Evolutionary conservation across 2,113 vertebrate genomes (phyloP), one percentile per base, ranked within the genome.

Genomic region (Polyodon spathula): DNA sequence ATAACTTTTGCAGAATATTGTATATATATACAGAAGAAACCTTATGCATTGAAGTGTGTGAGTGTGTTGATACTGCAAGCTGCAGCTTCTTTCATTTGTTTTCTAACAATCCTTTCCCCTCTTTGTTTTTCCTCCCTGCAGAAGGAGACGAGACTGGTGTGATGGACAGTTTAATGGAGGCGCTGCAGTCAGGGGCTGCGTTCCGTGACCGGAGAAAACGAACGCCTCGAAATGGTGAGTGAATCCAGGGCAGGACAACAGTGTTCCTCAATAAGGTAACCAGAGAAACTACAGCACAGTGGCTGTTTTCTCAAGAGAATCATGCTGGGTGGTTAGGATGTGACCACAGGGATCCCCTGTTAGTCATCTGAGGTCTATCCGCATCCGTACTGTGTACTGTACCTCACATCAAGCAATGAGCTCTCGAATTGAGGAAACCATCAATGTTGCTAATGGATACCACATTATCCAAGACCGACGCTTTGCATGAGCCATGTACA

Each of bases 121-220:
- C 12, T 52, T 70, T 37, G 12, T 5, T 53, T 50, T 40, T 27
- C 14, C n/a, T 63, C 1, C 68, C 77, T 59, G 8, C 87, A 99
- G 96, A 98, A 71, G 96, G 96, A 67, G 93, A 97, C 62, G 95
- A 97, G 82, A 99, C 92, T 0, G 96, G 96, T 11, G 95, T 99
- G 80, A 99, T 99, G 95, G 96, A 99, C 82, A 96, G 92, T 58
- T 81, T 98, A 73, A 92, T 99, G 72, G 95, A 99, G 73, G 95
- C 96, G 56, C 75, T 99, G 62, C 94, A 98, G 71, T 97, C 96
- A 2, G 96, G 96, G 73, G 96, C 92, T n/a, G 95, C 95, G 0
- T 99, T 99, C 88, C 78, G 96, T 41, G 94, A 98, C 80, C 89
- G 96, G 4, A 81, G 96, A 86, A 99, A 97, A 89, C 84, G 94